Evolutionary conservation across 2,797 vertebrate species (phyloP).

Genomic region (Lepus townsendii): DNA sequence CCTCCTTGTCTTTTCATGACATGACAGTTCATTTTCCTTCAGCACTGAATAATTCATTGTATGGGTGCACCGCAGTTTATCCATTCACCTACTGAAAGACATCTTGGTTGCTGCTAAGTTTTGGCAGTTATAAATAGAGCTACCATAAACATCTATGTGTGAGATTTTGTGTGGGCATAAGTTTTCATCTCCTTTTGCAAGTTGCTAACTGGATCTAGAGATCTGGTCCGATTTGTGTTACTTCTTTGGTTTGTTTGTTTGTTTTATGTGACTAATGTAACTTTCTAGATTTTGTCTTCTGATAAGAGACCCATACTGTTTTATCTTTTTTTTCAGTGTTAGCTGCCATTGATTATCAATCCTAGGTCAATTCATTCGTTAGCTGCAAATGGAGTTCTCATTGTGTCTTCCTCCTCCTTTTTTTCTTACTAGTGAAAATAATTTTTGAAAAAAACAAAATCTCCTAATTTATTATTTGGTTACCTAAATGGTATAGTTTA

Average conservation of each 20-base stretch:
- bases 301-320: not conserved
- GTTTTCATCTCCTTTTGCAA: not conserved
- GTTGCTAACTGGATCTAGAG: not conserved
- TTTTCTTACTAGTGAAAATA: constrained; percentile 2
- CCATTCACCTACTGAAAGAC: not conserved
- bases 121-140: not conserved
- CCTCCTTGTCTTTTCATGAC: not conserved
- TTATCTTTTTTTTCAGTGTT: not conserved
- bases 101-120: not conserved
- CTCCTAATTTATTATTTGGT: not conserved
- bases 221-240: not conserved
- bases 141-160: not conserved
- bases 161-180: not conserved
- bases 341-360: not conserved
- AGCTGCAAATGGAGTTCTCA: not conserved
- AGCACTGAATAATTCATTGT: not conserved
- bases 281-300: not conserved
- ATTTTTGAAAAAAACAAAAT: not conserved
- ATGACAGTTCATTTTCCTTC: not conserved
- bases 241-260: constrained; percentile 1
- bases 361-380: not conserved
- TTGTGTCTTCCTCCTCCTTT: not conserved
- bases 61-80: not conserved
- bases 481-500: not conserved
- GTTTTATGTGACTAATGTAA: not conserved